Conservation (phyloP, 1,140 invertebrate genomes). For the Sycophaga agraensis region DNA sequence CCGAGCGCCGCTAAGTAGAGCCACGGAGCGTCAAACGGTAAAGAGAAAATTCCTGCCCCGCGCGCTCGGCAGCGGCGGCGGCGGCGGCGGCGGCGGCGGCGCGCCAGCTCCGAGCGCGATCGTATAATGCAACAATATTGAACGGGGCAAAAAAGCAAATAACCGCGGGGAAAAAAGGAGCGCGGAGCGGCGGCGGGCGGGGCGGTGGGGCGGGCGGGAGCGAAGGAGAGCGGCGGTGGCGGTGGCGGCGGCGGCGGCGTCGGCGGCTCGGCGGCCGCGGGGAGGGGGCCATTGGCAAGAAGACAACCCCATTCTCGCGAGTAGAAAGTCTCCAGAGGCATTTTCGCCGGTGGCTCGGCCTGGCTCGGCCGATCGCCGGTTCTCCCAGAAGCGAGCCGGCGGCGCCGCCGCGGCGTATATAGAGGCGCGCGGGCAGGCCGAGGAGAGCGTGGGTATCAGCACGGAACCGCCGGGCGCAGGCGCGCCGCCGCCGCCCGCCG, state of each 20-base stretch:
- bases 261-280: too few species aligned
- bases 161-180: too few species aligned
- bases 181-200: background rate
- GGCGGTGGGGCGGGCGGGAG: background rate
- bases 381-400: too few species aligned
- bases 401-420: background rate
- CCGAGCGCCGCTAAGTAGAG: too few species aligned
- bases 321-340: slow-evolving; percentile 55
- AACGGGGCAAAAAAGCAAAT: too few species aligned
- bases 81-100: too few species aligned
- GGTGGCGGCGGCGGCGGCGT: too few species aligned
- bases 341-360: slow-evolving; percentile 13
- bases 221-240: background rate
- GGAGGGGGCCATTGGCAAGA: slow-evolving; percentile 25
- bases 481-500: slow-evolving; percentile 32
- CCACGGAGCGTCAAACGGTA: too few species aligned
- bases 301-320: slow-evolving; percentile 52
- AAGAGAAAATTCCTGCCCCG: too few species aligned
- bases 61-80: too few species aligned
- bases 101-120: too few species aligned
- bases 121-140: too few species aligned
- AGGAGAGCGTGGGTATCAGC: slow-evolving; percentile 57
- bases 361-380: background rate
- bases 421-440: slow-evolving; percentile 21
- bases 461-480: slow-evolving; percentile 57